These are phyloP conservation scores for Xestia c-nigrum DNA, from an alignment of 2,888 invertebrate species.

Conservation along the genomic window DNA sequence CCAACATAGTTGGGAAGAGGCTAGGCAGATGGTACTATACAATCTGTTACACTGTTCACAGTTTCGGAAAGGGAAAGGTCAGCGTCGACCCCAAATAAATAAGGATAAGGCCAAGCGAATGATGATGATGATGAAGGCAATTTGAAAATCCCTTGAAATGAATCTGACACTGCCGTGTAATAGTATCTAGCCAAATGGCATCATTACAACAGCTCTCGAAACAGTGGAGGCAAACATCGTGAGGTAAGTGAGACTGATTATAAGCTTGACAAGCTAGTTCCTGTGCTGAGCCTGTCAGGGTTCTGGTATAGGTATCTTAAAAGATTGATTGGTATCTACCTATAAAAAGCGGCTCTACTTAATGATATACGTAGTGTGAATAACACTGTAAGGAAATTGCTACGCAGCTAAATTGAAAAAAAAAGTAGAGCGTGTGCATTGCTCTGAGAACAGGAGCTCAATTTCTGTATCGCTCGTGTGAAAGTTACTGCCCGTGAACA, in stretches of 20 bases:
- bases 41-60: no score
- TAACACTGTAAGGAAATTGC: constrained; percentile 46
- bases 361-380: constrained; percentile 29
- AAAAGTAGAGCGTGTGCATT: constrained; percentile 59
- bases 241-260: not conserved
- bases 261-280: not conserved
- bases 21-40: no score
- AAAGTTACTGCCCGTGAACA: constrained; percentile 62
- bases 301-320: not conserved
- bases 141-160: not conserved
- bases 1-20: no score
- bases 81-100: not conserved
- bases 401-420: constrained; percentile 31
- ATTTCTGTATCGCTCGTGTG: constrained; percentile 53
- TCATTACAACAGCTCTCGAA: not conserved
- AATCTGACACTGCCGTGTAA: not conserved
- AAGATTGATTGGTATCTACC: not conserved
- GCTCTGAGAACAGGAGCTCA: constrained; percentile 64
- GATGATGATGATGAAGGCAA: not conserved
- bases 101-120: not conserved
- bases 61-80: no score
- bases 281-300: not conserved
- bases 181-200: not conserved
- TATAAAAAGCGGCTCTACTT: not conserved
- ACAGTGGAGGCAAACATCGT: not conserved